phyloP scores from a whole-genome alignment of 2,113 vertebrate species.

The Penelope pileata region DNA sequence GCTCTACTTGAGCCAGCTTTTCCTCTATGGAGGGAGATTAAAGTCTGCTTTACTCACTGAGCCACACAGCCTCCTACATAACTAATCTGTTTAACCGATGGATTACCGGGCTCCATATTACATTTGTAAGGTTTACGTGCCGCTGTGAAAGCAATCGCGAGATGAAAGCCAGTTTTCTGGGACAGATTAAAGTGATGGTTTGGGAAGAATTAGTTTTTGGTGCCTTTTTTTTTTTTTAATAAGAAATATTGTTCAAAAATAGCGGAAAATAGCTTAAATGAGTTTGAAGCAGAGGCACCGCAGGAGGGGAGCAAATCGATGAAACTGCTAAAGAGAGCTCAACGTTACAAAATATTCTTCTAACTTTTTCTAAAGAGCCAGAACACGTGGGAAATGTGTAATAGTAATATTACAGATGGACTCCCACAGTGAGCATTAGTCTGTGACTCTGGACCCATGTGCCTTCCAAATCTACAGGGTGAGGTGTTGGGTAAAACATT shows the following conservation, averaged over 20 bases:
- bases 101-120: constrained; percentile 40
- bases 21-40: neutral
- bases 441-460: neutral
- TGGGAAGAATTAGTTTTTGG: neutral
- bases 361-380: neutral
- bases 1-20: neutral
- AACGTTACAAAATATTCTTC: neutral
- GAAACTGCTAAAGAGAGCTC: neutral
- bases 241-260: neutral
- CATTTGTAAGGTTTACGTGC: neutral
- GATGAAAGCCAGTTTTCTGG: constrained; percentile 24
- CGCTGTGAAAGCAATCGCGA: neutral
- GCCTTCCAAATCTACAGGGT: neutral
- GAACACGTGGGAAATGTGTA: neutral
- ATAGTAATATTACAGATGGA: neutral
- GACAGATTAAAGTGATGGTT: neutral
- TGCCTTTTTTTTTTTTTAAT: neutral
- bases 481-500: neutral
- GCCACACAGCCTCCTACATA: neutral
- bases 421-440: neutral
- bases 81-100: constrained; percentile 38
- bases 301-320: neutral
- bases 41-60: neutral
- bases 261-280: neutral
- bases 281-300: neutral